Conservation (phyloP, 1,140 invertebrate species). For the Prorops nasuta region DNA sequence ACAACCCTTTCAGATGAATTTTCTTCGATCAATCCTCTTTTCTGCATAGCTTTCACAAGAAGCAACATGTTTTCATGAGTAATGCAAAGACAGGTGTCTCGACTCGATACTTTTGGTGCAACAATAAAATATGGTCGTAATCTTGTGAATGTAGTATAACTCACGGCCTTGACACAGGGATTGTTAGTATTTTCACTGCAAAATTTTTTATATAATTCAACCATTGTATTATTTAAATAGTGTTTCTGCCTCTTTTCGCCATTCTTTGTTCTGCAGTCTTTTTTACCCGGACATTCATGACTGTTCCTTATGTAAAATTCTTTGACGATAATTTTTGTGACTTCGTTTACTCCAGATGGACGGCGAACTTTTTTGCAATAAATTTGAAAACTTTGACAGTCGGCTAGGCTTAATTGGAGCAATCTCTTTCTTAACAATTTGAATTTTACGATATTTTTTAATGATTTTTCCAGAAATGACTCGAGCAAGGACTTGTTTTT, state of each 20-base stretch:
- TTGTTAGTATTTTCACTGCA: conserved; percentile 10
- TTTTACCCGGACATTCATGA: conserved; percentile 10
- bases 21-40: conserved; percentile 11
- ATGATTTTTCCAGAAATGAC: conserved; percentile 11
- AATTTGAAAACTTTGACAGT: conserved; percentile 1
- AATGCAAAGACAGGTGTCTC: conserved; percentile 19
- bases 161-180: too few species aligned
- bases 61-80: conserved; percentile 18
- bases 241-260: conserved; percentile 12
- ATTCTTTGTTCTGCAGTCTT: conserved; percentile 10
- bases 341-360: conserved; percentile 9
- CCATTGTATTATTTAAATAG: conserved; percentile 11
- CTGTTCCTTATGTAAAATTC: conserved; percentile 14
- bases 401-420: conserved; percentile 3
- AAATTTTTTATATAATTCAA: conserved; percentile 13
- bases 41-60: conserved; percentile 12
- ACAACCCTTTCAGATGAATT: conserved; percentile 16
- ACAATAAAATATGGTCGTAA: conserved; percentile 15
- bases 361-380: conserved; percentile 9
- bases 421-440: conserved; percentile 9
- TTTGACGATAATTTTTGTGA: conserved; percentile 10
- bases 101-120: conserved; percentile 14
- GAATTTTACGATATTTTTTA: conserved; percentile 17
- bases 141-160: conserved; percentile 8
- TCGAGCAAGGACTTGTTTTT: conserved; percentile 7